Base-by-base conservation (phyloP, 2,113 vertebrate species). In the Atlantisia rogersi region DNA sequence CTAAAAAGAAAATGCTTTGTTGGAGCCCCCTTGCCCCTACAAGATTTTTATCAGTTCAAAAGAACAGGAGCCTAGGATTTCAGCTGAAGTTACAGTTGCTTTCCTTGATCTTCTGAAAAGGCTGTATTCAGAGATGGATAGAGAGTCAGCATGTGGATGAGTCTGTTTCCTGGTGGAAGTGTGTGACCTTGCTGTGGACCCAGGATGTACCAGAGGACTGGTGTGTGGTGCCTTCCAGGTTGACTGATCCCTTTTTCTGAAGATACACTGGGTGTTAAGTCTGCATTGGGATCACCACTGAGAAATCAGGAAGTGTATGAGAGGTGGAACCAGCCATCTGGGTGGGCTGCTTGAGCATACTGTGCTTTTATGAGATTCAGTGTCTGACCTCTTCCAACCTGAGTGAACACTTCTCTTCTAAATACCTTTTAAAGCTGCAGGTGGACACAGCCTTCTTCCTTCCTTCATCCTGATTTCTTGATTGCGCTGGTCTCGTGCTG, bases 241-340 rank as follows among this genome's bases (percentile, higher is more conserved):
- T 35, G n/a, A 18, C 3, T 19, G 37, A 19, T 59, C 6, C 37
- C 14, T 28, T 18, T 35, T 26, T 37, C 12, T 29, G n/a, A 3
- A 67, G 42, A 3, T 37, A 22, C 2, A 1, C n/a, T 35, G 35
- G 9, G 21, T 37, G 32, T 56, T 21, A 9, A 35, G 5, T 39
- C 46, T 76, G 15, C 5, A 5, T 59, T 15, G 31, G 39, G n/a
- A 12, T 16, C 18, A 7, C 12, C 42, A 42, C 12, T 15, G 39
- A 35, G 40, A 35, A 32, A 39, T 22, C 28, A 15, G 1, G 0
- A 22, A 6, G 44, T 25, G 11, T 10, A 6, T 2, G 25, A 44
- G 67, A 59, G 58, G 32, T 25, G 50, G 70, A 39, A 35, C 39
- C 35, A 14, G 10, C 11, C 12, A 6, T 6, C 28, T 20, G 60